phyloP scores from a whole-genome alignment of 2,888 invertebrate species.

The Lutraria lutraria region DNA sequence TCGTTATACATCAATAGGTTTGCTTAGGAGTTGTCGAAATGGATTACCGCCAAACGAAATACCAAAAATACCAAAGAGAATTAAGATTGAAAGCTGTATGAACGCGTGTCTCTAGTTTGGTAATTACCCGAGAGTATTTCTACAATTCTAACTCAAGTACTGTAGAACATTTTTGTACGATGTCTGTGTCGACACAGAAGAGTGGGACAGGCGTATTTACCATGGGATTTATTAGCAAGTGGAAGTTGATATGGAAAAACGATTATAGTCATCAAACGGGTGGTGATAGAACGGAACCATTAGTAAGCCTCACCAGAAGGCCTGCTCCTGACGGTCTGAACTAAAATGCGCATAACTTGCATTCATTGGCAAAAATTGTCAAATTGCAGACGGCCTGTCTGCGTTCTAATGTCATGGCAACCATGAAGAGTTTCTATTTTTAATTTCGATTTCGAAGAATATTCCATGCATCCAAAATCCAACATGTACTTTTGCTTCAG shows the following conservation, averaged over 20 bases:
- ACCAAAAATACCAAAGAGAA: neutral
- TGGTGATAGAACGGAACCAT: conserved; percentile 50
- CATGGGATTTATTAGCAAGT: neutral
- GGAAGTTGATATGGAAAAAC: conserved; percentile 36
- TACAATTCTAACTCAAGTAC: conserved; percentile 11
- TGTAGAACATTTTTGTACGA: neutral
- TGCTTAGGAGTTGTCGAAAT: neutral
- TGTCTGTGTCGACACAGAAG: conserved; percentile 3
- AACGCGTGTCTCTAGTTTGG: neutral
- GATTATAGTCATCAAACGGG: conserved; percentile 36
- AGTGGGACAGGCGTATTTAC: neutral
- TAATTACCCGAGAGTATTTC: conserved; percentile 2
- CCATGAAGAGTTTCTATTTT: conserved; percentile 20
- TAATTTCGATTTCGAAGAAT: neutral
- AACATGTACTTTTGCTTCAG: too few relatives aligned
- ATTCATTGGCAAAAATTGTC: conserved; percentile 42
- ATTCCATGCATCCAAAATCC: neutral
- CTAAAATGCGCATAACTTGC: conserved; percentile 43
- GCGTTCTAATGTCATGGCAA: conserved; percentile 43
- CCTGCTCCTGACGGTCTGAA: neutral
- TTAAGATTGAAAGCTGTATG: conserved; percentile 22
- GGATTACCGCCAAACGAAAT: conserved; percentile 9
- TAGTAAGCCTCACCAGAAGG: conserved; percentile 32
- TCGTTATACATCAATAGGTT: neutral
- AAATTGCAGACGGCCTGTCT: conserved; percentile 35